Evolutionary conservation across 2,888 invertebrate genomes (phyloP), one percentile per base, ranked within the genome.

Genomic region (Dolichomitus sp.): DNA sequence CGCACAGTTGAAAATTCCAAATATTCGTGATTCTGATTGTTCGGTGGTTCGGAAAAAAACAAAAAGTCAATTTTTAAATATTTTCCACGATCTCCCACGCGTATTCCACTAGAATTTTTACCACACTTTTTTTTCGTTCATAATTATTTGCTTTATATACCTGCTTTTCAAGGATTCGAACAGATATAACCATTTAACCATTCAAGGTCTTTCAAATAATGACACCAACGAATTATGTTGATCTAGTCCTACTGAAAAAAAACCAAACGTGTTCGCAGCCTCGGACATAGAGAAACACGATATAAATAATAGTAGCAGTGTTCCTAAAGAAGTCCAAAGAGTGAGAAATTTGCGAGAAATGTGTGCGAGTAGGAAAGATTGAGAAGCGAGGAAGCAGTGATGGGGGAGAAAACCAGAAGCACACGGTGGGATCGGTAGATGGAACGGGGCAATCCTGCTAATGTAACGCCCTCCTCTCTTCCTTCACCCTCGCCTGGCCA

Each of bases 371-470:
- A 61, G 61, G 42, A 72, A 84, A 81, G 72, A 73, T 76, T 77
- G 83, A 80, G 75, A 81, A 84, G 72, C 61, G 75, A 17, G 69
- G 33, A 63, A 19, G 61, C 30, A 76, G 54, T 11, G 17, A 48
- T 50, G 52, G 27, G 19, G 57, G 42, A 63, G 63, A 72, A 81
- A 75, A 80, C 73, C 75, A 66, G 78, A 79, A 80, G 78, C 73
- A 80, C 48, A 77, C 66, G 54, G 76, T 45, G 74, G 74, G 76
- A 73, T 76, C 75, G 54, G 40, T 33, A 65, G 70, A 76, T 77
- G 85, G 88, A 86, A 88, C 86, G 88, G 88, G 91, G 90, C 90
- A 91, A 91, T 91, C 90, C 90, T 90, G 90, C 91, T 91, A 91
- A 91, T 91, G 91, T 90, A 91, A 88, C 90, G 83, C 86, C 89